phyloP scores from a whole-genome alignment of 2,113 vertebrate species.

The Phrynosoma blainvillii region DNA sequence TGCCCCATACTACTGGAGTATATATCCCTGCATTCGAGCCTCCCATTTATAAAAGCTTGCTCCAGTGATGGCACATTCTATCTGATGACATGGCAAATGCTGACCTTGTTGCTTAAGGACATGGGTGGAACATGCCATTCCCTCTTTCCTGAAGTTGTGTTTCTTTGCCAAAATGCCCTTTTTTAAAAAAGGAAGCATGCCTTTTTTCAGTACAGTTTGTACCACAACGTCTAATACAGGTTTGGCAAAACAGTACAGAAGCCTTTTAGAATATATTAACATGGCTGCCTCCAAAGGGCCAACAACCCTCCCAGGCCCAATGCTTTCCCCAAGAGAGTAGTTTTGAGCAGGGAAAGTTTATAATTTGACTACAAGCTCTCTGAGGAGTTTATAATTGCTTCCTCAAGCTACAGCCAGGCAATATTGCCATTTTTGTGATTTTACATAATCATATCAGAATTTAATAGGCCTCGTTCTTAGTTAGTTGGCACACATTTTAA shows the following conservation, averaged over 20 bases:
- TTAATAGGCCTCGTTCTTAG: slow-evolving; percentile 1
- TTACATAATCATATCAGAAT: neutral
- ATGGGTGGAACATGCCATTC: slow-evolving; percentile 14
- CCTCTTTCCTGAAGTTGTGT: slow-evolving; percentile 33
- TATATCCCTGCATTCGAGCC: slow-evolving; percentile 37
- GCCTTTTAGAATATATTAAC: neutral
- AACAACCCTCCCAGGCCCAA: neutral
- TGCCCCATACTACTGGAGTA: slow-evolving; percentile 11
- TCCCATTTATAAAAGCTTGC: slow-evolving; percentile 17
- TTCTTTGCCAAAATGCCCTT: neutral
- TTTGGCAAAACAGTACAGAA: neutral
- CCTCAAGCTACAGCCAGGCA: slow-evolving; percentile 5
- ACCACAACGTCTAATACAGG: neutral
- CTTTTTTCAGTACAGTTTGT: slow-evolving; percentile 34
- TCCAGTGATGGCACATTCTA: neutral
- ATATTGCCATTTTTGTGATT: rapidly evolving
- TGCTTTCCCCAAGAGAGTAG: neutral
- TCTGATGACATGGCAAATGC: slow-evolving; percentile 32
- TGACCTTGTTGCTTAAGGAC: slow-evolving; percentile 46
- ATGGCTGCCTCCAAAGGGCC: neutral
- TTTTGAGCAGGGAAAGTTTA: neutral
- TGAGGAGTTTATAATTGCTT: slow-evolving; percentile 7
- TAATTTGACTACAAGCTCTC: rapidly evolving
- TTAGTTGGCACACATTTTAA: neutral
- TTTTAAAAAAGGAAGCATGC: slow-evolving; percentile 8